Base-by-base conservation (phyloP, 1,140 invertebrate genomes). In the Fragariocoptes setiger region DNA sequence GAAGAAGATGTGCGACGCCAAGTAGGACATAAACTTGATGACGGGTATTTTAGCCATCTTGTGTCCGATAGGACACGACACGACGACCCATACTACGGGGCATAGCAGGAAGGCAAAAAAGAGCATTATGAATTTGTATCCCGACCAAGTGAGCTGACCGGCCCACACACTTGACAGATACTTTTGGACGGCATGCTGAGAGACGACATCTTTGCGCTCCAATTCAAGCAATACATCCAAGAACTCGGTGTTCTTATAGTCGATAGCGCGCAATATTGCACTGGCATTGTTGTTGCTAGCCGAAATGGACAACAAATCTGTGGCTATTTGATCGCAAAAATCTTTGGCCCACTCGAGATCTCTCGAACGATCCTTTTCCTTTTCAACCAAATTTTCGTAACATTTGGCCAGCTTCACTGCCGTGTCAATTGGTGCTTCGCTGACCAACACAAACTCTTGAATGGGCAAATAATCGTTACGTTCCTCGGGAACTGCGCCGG, bases 11-110 rank as follows among this genome's bases (percentile, higher is more conserved):
- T 97, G 90, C 1, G 90, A 94, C 1, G 88, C 92, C 39, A 97
- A 66, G 59, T 95, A 92, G 13, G 85, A 88, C 76, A 95, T 92
- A 57, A 97, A 97, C 61, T 95, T 95, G 52, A 97, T 90, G 48
- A 97, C 90, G 16, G 90, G 90, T 14, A 65, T 60, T 50, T 54
- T 54, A 64, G 85, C 78, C 59, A 86, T 92, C 56, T 76, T 76
- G 61, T 88, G 82, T 17, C 79, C 79, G 47, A 94, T 61, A 12
- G 88, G 88, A 48, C 95, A 66, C 22, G 85, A 92, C 56, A 95
- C 88, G 12, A 76, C 70, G 40, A 97, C 63, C 90, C 90, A 97
- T 1, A 95, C 70, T 8, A 85, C 76, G 19, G 90, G 90, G 53
- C 80, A 78, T 18, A 90, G 61, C 46, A 97, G 67, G 52, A 94